These are phyloP conservation scores for Aleiodes alternator DNA, from an alignment of 2,888 invertebrate genomes.

Conservation along the genomic window DNA sequence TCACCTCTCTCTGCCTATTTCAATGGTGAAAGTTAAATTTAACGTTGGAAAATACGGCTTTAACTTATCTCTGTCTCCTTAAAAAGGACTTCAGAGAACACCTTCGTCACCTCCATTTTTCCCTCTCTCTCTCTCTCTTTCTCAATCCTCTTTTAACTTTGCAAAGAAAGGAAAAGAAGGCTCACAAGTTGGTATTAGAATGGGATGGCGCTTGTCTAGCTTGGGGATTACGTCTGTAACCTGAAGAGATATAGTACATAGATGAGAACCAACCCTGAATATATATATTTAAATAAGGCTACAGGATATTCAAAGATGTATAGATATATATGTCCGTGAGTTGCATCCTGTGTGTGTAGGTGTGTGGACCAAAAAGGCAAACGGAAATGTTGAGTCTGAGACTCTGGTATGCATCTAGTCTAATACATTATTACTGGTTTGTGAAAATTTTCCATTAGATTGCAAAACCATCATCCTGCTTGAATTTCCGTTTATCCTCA, in stretches of 20 bases:
- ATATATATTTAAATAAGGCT: slow-evolving; percentile 34
- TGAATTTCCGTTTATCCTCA: neutral
- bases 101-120: slow-evolving; percentile 8
- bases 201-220: neutral
- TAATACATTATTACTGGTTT: slow-evolving; percentile 7
- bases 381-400: slow-evolving; percentile 20
- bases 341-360: neutral
- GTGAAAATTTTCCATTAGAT: neutral
- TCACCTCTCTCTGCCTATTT: no score
- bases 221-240: slow-evolving; percentile 28
- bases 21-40: no score
- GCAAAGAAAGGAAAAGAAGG: slow-evolving; percentile 6
- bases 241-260: slow-evolving; percentile 26
- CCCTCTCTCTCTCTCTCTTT: no score
- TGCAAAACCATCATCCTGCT: neutral
- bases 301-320: slow-evolving; percentile 6
- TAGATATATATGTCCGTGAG: neutral
- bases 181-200: slow-evolving; percentile 27
- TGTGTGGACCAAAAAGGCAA: neutral
- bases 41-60: slow-evolving; percentile 9
- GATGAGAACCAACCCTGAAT: slow-evolving; percentile 20
- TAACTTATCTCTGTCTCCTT: slow-evolving; percentile 21
- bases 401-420: slow-evolving; percentile 20
- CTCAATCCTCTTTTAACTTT: slow-evolving; percentile 2
- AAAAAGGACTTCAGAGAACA: slow-evolving; percentile 17